Percentiles rank a stretch among this genome's conserved stretches.
phyloP scores from a whole-genome alignment of 2,797 vertebrate species.

The Monodelphis domestica region DNA sequence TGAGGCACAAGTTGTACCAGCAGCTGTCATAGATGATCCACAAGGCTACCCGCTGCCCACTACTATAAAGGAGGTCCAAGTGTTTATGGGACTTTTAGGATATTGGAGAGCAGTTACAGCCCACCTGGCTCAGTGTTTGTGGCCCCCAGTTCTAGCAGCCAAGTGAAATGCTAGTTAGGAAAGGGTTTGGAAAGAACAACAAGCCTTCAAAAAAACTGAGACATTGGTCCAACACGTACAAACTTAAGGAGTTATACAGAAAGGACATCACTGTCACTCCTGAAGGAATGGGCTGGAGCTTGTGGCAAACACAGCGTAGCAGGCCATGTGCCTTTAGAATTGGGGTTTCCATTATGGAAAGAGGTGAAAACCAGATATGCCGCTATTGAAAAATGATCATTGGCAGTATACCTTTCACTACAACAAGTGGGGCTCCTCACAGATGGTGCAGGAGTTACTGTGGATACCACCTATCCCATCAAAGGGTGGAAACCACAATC shows the following conservation, averaged over 20 bases:
- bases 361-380: too few relatives aligned
- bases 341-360: not conserved
- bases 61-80: too few relatives aligned
- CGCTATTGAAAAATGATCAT: not conserved
- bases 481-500: not conserved
- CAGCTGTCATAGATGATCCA: not conserved
- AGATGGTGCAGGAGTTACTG: not conserved
- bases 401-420: not conserved
- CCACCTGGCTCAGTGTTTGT: too few relatives aligned
- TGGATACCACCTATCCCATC: not conserved
- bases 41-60: not conserved
- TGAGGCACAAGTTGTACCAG: too few relatives aligned
- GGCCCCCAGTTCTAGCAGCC: too few relatives aligned
- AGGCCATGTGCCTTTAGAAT: not conserved
- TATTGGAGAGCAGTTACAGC: too few relatives aligned
- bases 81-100: too few relatives aligned
- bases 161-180: not conserved
- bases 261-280: not conserved
- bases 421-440: not conserved
- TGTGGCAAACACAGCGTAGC: not conserved
- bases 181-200: not conserved
- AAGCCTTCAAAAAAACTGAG: not conserved
- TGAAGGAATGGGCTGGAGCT: not conserved
- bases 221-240: not conserved
- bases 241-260: not conserved